These are phyloP conservation scores for Numenius phaeopus DNA, from an alignment of 2,797 vertebrate species.

Conservation along the genomic window DNA sequence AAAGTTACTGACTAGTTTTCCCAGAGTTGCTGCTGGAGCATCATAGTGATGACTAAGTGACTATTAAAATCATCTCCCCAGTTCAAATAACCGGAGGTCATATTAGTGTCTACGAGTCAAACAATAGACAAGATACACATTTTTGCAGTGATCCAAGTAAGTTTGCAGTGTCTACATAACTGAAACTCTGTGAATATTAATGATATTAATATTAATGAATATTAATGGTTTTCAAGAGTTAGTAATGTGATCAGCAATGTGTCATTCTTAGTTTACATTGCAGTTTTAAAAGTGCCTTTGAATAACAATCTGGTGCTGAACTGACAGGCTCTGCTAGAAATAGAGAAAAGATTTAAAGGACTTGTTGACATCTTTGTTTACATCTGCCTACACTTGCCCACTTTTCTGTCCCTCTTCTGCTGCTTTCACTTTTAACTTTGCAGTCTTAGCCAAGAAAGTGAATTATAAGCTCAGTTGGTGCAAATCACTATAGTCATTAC, in stretches of 20 bases:
- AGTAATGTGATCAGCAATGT: not conserved
- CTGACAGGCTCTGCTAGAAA: not conserved
- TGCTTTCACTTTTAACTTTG: not conserved
- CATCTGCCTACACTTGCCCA: not conserved
- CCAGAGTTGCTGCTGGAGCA: not conserved
- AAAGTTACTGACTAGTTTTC: not conserved
- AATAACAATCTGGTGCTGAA: not conserved
- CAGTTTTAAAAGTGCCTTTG: not conserved
- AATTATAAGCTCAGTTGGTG: slow-evolving; percentile 13
- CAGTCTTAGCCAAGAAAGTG: not conserved
- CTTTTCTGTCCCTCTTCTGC: not conserved
- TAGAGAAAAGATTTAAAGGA: not conserved
- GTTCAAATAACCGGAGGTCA: not conserved
- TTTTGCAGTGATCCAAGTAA: not conserved
- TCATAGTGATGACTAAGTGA: not conserved
- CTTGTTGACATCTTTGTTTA: not conserved
- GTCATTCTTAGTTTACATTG: not conserved
- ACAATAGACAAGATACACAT: not conserved
- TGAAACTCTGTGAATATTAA: not conserved
- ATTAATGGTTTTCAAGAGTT: not conserved
- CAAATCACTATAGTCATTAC: not conserved
- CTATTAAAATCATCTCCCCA: not conserved
- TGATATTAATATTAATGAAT: not conserved
- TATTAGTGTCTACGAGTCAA: not conserved
- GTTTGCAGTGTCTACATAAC: not conserved